Evolutionary conservation across 2,888 invertebrate species (phyloP).

Genomic region (Sinelater perroti): DNA sequence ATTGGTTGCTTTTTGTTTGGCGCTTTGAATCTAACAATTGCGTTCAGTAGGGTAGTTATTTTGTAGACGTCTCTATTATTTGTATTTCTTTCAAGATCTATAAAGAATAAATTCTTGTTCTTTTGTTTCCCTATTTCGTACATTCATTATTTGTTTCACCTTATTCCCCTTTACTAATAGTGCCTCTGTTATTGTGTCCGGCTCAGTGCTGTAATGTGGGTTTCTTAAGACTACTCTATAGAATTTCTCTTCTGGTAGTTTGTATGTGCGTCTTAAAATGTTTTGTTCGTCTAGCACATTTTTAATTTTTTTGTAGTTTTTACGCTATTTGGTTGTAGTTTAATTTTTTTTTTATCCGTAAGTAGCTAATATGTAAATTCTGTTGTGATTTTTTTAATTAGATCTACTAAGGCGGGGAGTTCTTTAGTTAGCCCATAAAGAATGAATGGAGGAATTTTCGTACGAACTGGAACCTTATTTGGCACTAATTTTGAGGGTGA

Average conservation of each 20-base stretch:
- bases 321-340: slow-evolving; percentile 21
- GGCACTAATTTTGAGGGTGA: neutral
- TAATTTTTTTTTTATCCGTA: slow-evolving; percentile 21
- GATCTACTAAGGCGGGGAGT: slow-evolving; percentile 4
- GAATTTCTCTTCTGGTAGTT: slow-evolving; percentile 17
- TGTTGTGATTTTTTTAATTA: slow-evolving; percentile 15
- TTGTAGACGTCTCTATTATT: slow-evolving; percentile 16
- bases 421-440: slow-evolving; percentile 13
- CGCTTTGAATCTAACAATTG: slow-evolving; percentile 14
- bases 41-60: slow-evolving; percentile 14
- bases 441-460: slow-evolving; percentile 15
- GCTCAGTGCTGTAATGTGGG: slow-evolving; percentile 23
- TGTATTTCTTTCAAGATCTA: slow-evolving; percentile 21
- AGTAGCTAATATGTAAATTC: slow-evolving; percentile 15
- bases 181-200: slow-evolving; percentile 11
- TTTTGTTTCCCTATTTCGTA: slow-evolving; percentile 17
- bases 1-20: slow-evolving; percentile 18
- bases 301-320: slow-evolving; percentile 22
- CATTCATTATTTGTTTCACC: slow-evolving; percentile 24
- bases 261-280: slow-evolving; percentile 18
- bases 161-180: slow-evolving; percentile 16
- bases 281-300: slow-evolving; percentile 7
- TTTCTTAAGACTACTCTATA: slow-evolving; percentile 25
- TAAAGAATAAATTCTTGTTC: slow-evolving; percentile 22
- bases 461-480: slow-evolving; percentile 4